These are phyloP conservation scores for Plebejus anna DNA, from an alignment of 2,888 invertebrate genomes.

Conservation along the genomic window DNA sequence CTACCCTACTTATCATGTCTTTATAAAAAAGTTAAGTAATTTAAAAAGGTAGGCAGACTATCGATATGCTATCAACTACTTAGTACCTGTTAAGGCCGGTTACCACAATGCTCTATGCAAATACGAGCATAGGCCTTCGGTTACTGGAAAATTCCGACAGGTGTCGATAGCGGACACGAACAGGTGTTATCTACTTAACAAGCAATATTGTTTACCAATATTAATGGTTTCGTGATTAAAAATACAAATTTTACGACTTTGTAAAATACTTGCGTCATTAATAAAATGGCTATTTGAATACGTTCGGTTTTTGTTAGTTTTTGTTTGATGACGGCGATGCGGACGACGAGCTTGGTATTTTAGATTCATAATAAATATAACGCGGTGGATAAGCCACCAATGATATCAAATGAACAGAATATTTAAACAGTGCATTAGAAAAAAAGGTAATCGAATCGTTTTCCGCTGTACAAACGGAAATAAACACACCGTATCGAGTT, in stretches of 20 bases:
- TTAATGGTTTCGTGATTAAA: conserved; percentile 35
- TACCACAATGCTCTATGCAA: conserved; percentile 19
- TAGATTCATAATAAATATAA: neutral
- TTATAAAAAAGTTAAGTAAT: neutral
- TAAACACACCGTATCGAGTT: conserved; percentile 73
- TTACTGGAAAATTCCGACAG: conserved; percentile 14
- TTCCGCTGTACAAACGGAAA: conserved; percentile 72
- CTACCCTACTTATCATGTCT: neutral
- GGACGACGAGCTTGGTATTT: neutral
- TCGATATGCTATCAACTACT: neutral
- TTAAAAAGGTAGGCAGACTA: neutral
- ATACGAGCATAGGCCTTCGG: conserved; percentile 4
- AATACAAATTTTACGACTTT: neutral
- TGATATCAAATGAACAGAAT: conserved; percentile 26
- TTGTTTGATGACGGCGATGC: neutral
- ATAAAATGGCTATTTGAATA: neutral
- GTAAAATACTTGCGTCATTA: neutral
- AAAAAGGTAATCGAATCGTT: conserved; percentile 70
- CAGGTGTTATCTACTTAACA: conserved; percentile 20
- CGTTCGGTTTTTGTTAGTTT: neutral
- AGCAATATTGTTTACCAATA: conserved; percentile 22
- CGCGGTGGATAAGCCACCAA: neutral
- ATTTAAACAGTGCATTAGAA: conserved; percentile 46
- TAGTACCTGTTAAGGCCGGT: neutral
- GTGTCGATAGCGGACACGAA: neutral